phyloP scores from a whole-genome alignment of 2,113 vertebrate species.

The Henicopernis longicauda region DNA sequence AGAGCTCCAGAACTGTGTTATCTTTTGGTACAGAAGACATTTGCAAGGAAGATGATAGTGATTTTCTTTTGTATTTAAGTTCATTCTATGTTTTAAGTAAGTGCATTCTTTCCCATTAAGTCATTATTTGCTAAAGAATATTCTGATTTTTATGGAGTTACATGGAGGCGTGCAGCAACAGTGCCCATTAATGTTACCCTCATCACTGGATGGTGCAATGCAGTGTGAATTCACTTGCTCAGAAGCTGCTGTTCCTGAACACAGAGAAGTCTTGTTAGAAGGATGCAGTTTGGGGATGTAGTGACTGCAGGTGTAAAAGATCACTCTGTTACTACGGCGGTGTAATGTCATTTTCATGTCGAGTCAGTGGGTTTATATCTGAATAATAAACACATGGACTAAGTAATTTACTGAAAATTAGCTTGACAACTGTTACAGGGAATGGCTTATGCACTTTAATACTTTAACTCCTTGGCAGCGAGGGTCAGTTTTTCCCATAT shows the following conservation, averaged over 20 bases:
- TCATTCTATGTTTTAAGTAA: neutral
- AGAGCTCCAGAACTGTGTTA: neutral
- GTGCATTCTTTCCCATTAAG: neutral
- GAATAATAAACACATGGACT: constrained; percentile 38
- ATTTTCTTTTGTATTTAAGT: neutral
- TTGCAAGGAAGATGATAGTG: neutral
- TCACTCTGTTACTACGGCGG: constrained; percentile 4
- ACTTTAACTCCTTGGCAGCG: constrained; percentile 38
- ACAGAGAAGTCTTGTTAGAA: neutral
- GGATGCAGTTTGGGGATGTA: neutral
- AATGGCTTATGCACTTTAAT: constrained; percentile 51
- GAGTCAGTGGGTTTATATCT: constrained; percentile 27
- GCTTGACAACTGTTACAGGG: constrained; percentile 45
- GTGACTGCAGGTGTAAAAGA: neutral
- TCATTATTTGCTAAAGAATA: neutral
- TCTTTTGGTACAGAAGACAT: neutral
- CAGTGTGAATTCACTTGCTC: neutral
- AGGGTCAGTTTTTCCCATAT: constrained; percentile 3
- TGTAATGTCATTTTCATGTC: neutral
- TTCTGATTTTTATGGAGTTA: neutral
- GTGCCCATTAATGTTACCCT: neutral
- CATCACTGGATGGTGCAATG: neutral
- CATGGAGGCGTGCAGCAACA: neutral
- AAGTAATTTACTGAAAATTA: constrained; percentile 55
- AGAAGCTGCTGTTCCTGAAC: neutral